These are phyloP conservation scores for Anastrepha ludens DNA, from an alignment of 1,140 invertebrate species.

Conservation along the genomic window DNA sequence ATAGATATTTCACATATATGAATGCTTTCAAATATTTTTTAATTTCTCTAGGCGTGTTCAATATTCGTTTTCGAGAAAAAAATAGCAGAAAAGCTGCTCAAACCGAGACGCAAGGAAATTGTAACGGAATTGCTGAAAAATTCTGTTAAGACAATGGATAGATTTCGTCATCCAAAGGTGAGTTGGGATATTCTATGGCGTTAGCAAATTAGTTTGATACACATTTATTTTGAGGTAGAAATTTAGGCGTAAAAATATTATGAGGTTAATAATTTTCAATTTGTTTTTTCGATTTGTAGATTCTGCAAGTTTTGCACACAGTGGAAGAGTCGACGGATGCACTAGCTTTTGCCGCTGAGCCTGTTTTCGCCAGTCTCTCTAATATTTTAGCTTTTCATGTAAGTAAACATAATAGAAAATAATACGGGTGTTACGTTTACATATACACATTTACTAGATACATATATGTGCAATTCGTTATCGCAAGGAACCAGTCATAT, in stretches of 20 bases:
- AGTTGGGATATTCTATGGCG: constrained; percentile 44
- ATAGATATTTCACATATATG: background rate
- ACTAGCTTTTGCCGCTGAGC: constrained; percentile 93
- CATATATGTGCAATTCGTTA: too few relatives aligned
- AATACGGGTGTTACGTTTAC: background rate
- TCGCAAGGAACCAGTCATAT: too few relatives aligned
- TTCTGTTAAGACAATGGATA: constrained; percentile 87
- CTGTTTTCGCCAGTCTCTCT: constrained; percentile 89
- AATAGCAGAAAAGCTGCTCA: constrained; percentile 94
- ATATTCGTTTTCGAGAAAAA: constrained; percentile 97
- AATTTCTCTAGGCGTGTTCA: constrained; percentile 87
- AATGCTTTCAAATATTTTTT: background rate
- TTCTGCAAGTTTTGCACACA: constrained; percentile 83
- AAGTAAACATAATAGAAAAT: constrained; percentile 58
- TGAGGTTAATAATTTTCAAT: constrained; percentile 20
- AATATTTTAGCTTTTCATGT: constrained; percentile 89
- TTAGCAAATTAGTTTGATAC: background rate
- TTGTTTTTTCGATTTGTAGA: constrained; percentile 69
- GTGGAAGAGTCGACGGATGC: constrained; percentile 90
- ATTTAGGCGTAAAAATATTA: background rate
- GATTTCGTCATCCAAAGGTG: constrained; percentile 91
- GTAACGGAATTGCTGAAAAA: constrained; percentile 92
- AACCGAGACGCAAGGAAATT: constrained; percentile 92
- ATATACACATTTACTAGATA: too few relatives aligned
- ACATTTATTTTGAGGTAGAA: background rate